phyloP scores from a whole-genome alignment of 2,888 invertebrate genomes.

The Cylloceria caligata region DNA sequence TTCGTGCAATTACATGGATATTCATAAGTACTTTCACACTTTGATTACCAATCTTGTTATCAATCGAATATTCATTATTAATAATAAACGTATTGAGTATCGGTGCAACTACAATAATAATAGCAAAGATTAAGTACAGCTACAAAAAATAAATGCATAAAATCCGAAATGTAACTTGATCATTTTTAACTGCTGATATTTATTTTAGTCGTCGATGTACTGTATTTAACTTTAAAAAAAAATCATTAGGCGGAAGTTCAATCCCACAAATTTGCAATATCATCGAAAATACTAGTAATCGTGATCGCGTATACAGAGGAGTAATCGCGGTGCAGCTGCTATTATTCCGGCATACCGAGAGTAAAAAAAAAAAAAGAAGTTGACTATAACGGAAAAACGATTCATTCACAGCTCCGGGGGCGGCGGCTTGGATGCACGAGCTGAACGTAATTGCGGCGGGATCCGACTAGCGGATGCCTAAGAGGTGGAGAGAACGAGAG shows the following conservation, averaged over 20 bases:
- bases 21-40: neutral
- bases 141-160: neutral
- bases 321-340: conserved; percentile 46
- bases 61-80: neutral
- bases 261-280: conserved; percentile 18
- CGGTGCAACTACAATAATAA: neutral
- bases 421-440: conserved; percentile 68
- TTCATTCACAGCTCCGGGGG: conserved; percentile 78
- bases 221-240: neutral
- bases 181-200: neutral
- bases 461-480: conserved; percentile 66
- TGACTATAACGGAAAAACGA: conserved; percentile 68
- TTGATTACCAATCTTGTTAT: neutral
- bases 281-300: conserved; percentile 4
- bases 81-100: neutral
- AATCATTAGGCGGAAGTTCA: neutral
- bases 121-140: neutral
- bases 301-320: conserved; percentile 10
- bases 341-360: conserved; percentile 70
- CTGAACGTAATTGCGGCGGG: conserved; percentile 75
- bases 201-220: conserved; percentile 3
- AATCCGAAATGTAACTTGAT: neutral
- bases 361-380: conserved; percentile 42
- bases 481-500: conserved; percentile 54
- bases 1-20: neutral